Conservation (phyloP, 2,888 invertebrate genomes). For the Drosophila infuscata region DNA sequence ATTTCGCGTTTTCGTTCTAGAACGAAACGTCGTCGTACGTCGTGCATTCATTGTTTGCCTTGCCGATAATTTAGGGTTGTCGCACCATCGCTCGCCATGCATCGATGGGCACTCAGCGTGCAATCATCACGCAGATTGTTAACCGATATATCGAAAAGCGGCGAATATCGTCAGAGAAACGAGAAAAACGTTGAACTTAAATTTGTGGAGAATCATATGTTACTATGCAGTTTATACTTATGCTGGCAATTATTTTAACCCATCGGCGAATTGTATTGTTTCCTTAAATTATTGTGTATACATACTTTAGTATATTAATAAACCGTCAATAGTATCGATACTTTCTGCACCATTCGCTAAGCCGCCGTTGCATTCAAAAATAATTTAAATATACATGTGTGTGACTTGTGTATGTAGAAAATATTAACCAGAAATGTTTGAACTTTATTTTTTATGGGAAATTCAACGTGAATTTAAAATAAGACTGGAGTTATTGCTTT, state of each 20-base stretch:
- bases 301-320: neutral
- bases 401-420: constrained; percentile 30
- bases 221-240: neutral
- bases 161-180: neutral
- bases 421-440: constrained; percentile 43
- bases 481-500: constrained; percentile 32
- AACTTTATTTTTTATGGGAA: constrained; percentile 37
- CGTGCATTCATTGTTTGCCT: constrained; percentile 65
- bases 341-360: neutral
- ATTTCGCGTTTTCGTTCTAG: constrained; percentile 65
- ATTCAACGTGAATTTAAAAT: constrained; percentile 35
- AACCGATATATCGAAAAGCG: constrained; percentile 19
- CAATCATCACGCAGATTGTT: neutral
- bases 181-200: neutral
- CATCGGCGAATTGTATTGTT: neutral
- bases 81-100: constrained; percentile 18
- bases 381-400: neutral
- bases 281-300: neutral
- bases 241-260: neutral
- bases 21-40: constrained; percentile 56
- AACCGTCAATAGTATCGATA: neutral
- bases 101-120: constrained; percentile 8
- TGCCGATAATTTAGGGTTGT: constrained; percentile 58
- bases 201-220: neutral
- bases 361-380: neutral